phyloP scores from a whole-genome alignment of 2,888 invertebrate species.

The Craniophora ligustri region DNA sequence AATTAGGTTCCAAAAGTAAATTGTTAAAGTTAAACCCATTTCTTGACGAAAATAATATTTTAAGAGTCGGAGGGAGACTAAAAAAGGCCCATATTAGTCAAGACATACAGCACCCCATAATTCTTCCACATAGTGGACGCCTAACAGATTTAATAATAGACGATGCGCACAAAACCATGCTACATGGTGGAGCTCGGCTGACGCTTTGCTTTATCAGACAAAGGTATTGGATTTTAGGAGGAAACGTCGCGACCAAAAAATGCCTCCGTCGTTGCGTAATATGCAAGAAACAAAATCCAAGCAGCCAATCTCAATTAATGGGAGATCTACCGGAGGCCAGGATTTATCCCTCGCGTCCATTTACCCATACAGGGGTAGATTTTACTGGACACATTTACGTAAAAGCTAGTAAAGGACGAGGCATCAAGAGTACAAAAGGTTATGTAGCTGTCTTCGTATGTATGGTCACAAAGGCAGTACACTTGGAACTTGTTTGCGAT shows the following conservation, averaged over 20 bases:
- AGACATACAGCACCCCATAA: conserved; percentile 21
- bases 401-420: conserved; percentile 37
- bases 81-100: conserved; percentile 15
- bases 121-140: conserved; percentile 14
- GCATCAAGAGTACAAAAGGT: conserved; percentile 29
- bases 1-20: conserved; percentile 19
- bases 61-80: conserved; percentile 29
- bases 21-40: conserved; percentile 31
- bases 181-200: conserved; percentile 23
- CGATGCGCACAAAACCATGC: conserved; percentile 12
- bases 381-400: conserved; percentile 23
- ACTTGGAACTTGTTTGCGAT: conserved; percentile 55
- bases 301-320: conserved; percentile 18
- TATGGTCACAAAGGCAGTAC: conserved; percentile 51
- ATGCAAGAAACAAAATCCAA: conserved; percentile 16
- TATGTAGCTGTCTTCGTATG: conserved; percentile 47
- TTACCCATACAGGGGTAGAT: conserved; percentile 23
- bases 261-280: conserved; percentile 12
- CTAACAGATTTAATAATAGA: conserved; percentile 26
- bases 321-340: conserved; percentile 22
- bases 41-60: conserved; percentile 24
- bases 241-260: conserved; percentile 21
- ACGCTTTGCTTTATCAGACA: conserved; percentile 17
- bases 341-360: conserved; percentile 13
- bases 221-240: conserved; percentile 31